Percentiles rank a stretch among this genome's conserved stretches.
Evolutionary conservation across 2,113 vertebrate species (phyloP).

Genomic region (Entomyzon cyanotis): DNA sequence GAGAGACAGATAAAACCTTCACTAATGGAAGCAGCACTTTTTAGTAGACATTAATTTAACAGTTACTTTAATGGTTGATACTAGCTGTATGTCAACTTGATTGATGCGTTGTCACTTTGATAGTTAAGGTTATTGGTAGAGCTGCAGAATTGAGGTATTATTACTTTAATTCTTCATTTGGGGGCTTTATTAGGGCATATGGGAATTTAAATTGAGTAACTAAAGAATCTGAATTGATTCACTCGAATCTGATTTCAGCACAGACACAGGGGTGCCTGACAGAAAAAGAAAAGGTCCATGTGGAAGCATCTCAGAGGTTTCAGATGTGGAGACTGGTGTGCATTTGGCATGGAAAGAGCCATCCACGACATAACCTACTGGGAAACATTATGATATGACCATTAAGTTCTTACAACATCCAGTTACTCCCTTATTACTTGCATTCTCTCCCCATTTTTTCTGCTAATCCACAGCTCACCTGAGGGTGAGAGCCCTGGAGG

Average conservation of each 20-base stretch:
- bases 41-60: constrained; percentile 68
- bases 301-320: neutral
- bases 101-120: constrained; percentile 68
- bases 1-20: constrained; percentile 16
- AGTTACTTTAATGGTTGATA: constrained; percentile 71
- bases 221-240: constrained; percentile 46
- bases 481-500: neutral
- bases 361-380: neutral
- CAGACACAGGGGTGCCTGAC: neutral
- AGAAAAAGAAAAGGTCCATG: neutral
- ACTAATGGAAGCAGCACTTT: constrained; percentile 63
- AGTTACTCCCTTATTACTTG: neutral
- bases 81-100: constrained; percentile 69
- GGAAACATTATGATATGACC: neutral
- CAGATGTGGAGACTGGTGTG: neutral
- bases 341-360: neutral
- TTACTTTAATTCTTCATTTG: constrained; percentile 72
- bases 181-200: constrained; percentile 65
- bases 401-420: neutral
- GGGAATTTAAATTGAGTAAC: constrained; percentile 68
- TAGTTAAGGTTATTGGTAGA: constrained; percentile 70
- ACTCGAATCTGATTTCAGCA: constrained; percentile 1
- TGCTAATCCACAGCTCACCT: neutral
- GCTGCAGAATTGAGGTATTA: constrained; percentile 64
- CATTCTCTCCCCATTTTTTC: neutral